A percentile compares a stretch with the other conserved stretches of the same genome.
phyloP scores from a whole-genome alignment of 2,888 invertebrate genomes.

The Ophonus ardosiacus region DNA sequence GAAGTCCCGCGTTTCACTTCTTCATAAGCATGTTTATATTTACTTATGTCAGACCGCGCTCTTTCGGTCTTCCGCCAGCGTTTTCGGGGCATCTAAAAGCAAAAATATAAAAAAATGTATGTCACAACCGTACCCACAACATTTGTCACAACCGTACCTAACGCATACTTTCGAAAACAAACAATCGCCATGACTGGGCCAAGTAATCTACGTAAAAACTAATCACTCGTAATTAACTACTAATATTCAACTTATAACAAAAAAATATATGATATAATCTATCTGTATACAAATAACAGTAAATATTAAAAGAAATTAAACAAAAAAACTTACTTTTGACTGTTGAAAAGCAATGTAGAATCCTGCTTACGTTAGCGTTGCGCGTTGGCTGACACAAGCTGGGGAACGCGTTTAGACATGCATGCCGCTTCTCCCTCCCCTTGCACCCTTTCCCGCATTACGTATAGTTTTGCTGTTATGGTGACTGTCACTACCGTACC shows the following conservation, averaged over 20 bases:
- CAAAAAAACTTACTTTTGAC: constrained; percentile 25
- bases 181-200: not conserved
- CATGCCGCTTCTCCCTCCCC: constrained; percentile 20
- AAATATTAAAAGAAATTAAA: constrained; percentile 19
- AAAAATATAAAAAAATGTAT: constrained; percentile 11
- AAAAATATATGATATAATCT: not conserved
- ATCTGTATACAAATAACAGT: constrained; percentile 20
- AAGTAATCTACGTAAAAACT: constrained; percentile 15
- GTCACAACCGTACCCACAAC: constrained; percentile 37
- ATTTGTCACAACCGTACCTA: constrained; percentile 32
- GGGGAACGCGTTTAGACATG: constrained; percentile 5
- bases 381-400: not conserved
- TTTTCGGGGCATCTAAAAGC: constrained; percentile 47
- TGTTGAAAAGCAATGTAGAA: constrained; percentile 14
- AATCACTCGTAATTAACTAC: constrained; percentile 19
- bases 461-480: not conserved
- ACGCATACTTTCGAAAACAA: constrained; percentile 5
- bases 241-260: constrained; percentile 24
- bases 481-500: not conserved
- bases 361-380: not conserved
- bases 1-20: constrained; percentile 34
- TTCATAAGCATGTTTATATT: constrained; percentile 43
- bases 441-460: constrained; percentile 3
- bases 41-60: constrained; percentile 35
- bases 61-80: constrained; percentile 3